Percentiles rank a stretch among this genome's conserved stretches.
Conservation (phyloP, 2,888 invertebrate species). For the Hemithea aestivaria region DNA sequence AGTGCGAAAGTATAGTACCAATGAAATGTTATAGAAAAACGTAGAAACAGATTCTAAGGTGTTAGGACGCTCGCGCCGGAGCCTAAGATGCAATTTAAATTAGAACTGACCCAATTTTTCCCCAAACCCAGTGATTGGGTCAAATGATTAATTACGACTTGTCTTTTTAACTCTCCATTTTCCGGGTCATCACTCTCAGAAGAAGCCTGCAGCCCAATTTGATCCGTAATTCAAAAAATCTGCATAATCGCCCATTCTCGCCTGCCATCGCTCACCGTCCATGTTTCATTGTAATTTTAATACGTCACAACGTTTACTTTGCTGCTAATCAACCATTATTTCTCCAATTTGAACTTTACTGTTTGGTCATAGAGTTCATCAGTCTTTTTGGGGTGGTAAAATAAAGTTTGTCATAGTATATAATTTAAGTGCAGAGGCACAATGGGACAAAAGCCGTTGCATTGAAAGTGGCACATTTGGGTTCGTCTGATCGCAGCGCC, state of each 20-base stretch:
- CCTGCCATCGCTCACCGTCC: slow-evolving; percentile 34
- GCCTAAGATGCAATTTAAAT: too few relatives aligned
- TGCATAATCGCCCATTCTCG: slow-evolving; percentile 41
- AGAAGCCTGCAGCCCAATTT: slow-evolving; percentile 28
- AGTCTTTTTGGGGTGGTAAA: slow-evolving; percentile 1
- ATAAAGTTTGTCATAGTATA: slow-evolving; percentile 28
- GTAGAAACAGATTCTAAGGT: too few relatives aligned
- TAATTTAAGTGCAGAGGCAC: slow-evolving; percentile 41
- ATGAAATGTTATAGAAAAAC: too few relatives aligned
- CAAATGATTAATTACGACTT: too few relatives aligned
- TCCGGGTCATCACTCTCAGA: slow-evolving; percentile 23
- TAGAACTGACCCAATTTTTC: too few relatives aligned
- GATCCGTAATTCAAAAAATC: slow-evolving; percentile 37
- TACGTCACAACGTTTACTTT: slow-evolving; percentile 23
- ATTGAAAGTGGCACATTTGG: slow-evolving; percentile 42
- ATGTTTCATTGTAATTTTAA: slow-evolving; percentile 49
- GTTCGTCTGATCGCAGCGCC: slow-evolving; percentile 23
- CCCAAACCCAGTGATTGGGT: too few relatives aligned
- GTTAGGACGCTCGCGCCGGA: too few relatives aligned
- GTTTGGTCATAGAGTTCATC: slow-evolving; percentile 9
- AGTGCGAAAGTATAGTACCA: too few relatives aligned
- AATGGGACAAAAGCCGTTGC: slow-evolving; percentile 42
- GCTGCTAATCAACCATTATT: background rate
- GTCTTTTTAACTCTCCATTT: slow-evolving; percentile 1
- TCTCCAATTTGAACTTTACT: slow-evolving; percentile 8